Percentiles rank a stretch among this genome's conserved stretches.
phyloP scores from a whole-genome alignment of 2,113 vertebrate species.

The Danio rerio region DNA sequence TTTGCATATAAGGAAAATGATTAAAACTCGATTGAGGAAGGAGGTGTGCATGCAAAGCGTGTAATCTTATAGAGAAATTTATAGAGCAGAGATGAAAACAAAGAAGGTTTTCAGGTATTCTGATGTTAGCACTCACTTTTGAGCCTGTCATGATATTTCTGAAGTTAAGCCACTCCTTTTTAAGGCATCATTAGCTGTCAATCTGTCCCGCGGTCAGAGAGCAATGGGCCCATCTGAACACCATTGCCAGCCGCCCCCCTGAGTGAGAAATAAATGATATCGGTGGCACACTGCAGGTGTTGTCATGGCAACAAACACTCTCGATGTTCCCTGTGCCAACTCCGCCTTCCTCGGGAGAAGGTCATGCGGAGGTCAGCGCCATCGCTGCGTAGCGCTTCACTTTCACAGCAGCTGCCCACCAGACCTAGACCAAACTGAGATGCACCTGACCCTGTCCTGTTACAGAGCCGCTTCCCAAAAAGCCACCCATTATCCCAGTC shows the following conservation, averaged over 20 bases:
- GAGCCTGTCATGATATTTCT: constrained; percentile 61
- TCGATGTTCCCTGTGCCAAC: constrained; percentile 51
- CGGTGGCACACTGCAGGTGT: constrained; percentile 80
- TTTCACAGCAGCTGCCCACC: constrained; percentile 61
- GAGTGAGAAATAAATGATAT: constrained; percentile 83
- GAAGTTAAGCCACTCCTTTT: constrained; percentile 63
- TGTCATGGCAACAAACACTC: constrained; percentile 76
- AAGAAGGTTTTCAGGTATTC: background rate
- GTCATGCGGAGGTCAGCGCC: constrained; percentile 81
- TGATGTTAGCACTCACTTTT: constrained; percentile 33
- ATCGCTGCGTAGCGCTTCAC: constrained; percentile 63
- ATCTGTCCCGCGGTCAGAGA: constrained; percentile 70
- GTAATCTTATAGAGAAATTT: background rate
- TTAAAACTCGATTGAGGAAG: constrained; percentile 35
- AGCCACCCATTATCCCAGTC: constrained; percentile 29
- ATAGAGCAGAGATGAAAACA: background rate
- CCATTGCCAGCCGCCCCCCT: constrained; percentile 78
- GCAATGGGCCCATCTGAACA: constrained; percentile 76
- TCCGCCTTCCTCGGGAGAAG: constrained; percentile 60
- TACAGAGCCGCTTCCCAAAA: constrained; percentile 22
- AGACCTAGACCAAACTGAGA: constrained; percentile 9
- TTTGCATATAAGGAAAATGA: constrained; percentile 45
- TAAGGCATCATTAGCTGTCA: constrained; percentile 71
- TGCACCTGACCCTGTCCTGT: constrained; percentile 23
- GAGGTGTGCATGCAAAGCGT: background rate